Evolutionary conservation across 2,888 invertebrate genomes (phyloP), one percentile per base, ranked within the genome.

Genomic region (Nemurella pictetii): DNA sequence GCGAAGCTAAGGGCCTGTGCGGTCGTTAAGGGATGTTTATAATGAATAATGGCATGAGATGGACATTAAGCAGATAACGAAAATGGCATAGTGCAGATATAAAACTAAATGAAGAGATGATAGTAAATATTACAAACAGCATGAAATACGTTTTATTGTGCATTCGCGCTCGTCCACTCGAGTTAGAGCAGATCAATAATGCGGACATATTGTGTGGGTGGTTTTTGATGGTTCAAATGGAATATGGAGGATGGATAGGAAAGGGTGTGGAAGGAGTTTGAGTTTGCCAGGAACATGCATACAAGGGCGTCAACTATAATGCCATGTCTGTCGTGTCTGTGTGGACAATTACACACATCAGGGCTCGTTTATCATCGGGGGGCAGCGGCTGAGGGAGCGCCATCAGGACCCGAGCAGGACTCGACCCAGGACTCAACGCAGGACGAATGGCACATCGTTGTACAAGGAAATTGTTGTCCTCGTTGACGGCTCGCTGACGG

Each of bases 271-370:
- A 55, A 20, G 55, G 3, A 55, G 55, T 55, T 12, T 3, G 55
- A 55, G 55, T 55, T 55, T 55, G 55, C 55, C 55, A 55, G 55
- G 55, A 55, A 55, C 55, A 55, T 55, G 55, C 55, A 55, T 55
- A 55, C 55, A 55, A 55, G 55, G 55, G 55, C 55, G 55, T 55
- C 20, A 55, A 55, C 55, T 55, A 55, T 55, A n/a, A 55, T 55
- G 55, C 55, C 55, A 12, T 55, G 78, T 78, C 29, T 78, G 78
- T 78, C 78, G 78, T 78, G 78, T 78, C 78, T 29, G 28, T 7
- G 78, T 30, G 4, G 78, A 78, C 78, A 78, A 78, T 78, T 78
- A 78, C 78, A 78, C 78, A 15, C 78, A 30, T 78, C 78, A 78
- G 28, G 29, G 28, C n/a, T 55, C 55, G 55, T 55, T 20, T 12